These are phyloP conservation scores for Cheumatopsyche charites DNA, from an alignment of 1,140 invertebrate genomes.

Conservation along the genomic window DNA sequence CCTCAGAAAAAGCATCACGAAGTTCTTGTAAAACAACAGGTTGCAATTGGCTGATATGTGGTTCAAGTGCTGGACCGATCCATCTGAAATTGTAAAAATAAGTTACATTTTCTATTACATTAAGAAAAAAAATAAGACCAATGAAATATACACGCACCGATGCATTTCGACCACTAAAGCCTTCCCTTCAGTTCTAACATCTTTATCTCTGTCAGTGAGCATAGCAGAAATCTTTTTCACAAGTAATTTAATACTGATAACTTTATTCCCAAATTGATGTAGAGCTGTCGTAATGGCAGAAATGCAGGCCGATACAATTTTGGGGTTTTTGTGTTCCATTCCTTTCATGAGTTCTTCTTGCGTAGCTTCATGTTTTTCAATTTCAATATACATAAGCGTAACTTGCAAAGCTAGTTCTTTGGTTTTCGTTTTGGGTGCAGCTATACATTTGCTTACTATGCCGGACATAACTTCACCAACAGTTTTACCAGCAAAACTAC, in stretches of 20 bases:
- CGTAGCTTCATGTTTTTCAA: slow-evolving; percentile 92
- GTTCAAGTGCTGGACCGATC: slow-evolving; percentile 86
- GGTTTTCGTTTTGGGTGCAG: slow-evolving; percentile 88
- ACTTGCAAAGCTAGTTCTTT: slow-evolving; percentile 90
- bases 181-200: slow-evolving; percentile 90
- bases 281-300: slow-evolving; percentile 75
- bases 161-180: slow-evolving; percentile 89
- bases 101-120: not conserved
- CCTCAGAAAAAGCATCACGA: slow-evolving; percentile 83
- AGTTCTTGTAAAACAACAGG: slow-evolving; percentile 89
- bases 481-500: slow-evolving; percentile 82
- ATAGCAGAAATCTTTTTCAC: slow-evolving; percentile 86
- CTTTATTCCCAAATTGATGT: slow-evolving; percentile 90
- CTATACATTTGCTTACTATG: slow-evolving; percentile 90
- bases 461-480: slow-evolving; percentile 88
- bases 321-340: slow-evolving; percentile 94
- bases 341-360: slow-evolving; percentile 93
- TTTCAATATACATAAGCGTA: slow-evolving; percentile 92
- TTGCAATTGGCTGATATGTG: slow-evolving; percentile 85
- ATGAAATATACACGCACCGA: slow-evolving; percentile 58
- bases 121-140: not conserved
- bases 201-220: slow-evolving; percentile 91
- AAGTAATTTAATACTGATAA: slow-evolving; percentile 86
- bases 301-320: slow-evolving; percentile 89
- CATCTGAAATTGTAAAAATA: slow-evolving; percentile 63